phyloP scores from a whole-genome alignment of 2,113 vertebrate genomes.

The Tetrao urogallus region DNA sequence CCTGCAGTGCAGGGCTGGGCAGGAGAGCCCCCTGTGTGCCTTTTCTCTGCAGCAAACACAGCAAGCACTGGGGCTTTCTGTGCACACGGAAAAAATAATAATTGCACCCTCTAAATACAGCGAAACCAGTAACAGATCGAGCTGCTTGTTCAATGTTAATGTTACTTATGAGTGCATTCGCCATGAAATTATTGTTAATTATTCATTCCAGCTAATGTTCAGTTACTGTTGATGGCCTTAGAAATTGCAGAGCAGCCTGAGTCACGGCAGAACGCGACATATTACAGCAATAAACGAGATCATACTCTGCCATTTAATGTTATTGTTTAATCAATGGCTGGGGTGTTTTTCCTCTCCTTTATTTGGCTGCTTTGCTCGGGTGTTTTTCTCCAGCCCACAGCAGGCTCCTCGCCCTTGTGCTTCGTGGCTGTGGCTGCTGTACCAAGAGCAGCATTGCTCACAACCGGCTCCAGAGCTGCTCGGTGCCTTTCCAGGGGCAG shows the following conservation, averaged over 20 bases:
- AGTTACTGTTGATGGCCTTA: neutral
- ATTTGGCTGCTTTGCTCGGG: neutral
- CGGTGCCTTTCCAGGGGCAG: neutral
- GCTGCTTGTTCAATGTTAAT: slow-evolving; percentile 2
- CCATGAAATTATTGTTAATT: slow-evolving; percentile 61
- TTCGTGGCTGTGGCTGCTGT: rapidly evolving
- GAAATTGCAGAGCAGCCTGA: neutral
- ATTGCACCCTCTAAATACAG: slow-evolving; percentile 29
- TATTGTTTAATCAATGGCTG: slow-evolving; percentile 52
- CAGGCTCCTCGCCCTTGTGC: rapidly evolving
- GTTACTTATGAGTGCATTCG: slow-evolving; percentile 34
- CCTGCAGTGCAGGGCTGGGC: neutral
- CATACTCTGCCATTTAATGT: slow-evolving; percentile 40
- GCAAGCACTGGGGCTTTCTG: neutral
- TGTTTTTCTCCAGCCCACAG: neutral
- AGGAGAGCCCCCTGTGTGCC: neutral
- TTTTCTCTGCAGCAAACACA: neutral
- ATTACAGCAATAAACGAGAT: slow-evolving; percentile 10
- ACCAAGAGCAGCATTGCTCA: rapidly evolving
- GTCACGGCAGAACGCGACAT: neutral
- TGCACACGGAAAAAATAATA: neutral
- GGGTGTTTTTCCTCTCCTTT: slow-evolving; percentile 22
- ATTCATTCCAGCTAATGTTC: slow-evolving; percentile 50
- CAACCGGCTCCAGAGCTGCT: neutral
- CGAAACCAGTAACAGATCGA: neutral